These are phyloP conservation scores for Cosmopolites sordidus DNA, from an alignment of 2,888 invertebrate species.

Conservation along the genomic window DNA sequence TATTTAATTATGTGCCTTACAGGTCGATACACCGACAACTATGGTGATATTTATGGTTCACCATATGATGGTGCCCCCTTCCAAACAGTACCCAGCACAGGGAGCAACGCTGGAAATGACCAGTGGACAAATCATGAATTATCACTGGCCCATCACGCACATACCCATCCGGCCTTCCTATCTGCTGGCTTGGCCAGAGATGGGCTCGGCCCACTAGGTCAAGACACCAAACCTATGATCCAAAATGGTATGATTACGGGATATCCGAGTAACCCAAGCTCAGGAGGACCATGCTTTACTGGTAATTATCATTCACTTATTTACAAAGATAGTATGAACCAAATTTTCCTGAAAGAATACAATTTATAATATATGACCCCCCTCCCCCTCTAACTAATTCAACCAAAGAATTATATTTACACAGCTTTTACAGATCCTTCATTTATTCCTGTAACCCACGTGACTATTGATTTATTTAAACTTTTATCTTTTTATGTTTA, in stretches of 20 bases:
- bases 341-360: no score
- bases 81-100: slow-evolving; percentile 60
- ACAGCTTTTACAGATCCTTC: no score
- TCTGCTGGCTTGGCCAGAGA: slow-evolving; percentile 45
- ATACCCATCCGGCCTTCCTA: slow-evolving; percentile 55
- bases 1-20: no score
- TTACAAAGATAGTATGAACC: no score
- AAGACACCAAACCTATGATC: slow-evolving; percentile 50
- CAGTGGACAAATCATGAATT: slow-evolving; percentile 45
- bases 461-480: no score
- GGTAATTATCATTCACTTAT: slow-evolving; percentile 44
- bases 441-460: no score
- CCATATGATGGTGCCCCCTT: slow-evolving; percentile 66
- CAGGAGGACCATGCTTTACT: slow-evolving; percentile 61
- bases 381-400: no score
- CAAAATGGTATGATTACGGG: slow-evolving; percentile 60
- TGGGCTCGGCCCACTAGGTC: slow-evolving; percentile 39
- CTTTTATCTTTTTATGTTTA: no score
- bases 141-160: slow-evolving; percentile 46
- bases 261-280: slow-evolving; percentile 52
- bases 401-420: no score
- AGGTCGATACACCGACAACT: slow-evolving; percentile 53
- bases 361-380: no score
- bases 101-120: slow-evolving; percentile 44
- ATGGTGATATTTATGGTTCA: slow-evolving; percentile 52